Evolutionary conservation across 2,797 vertebrate genomes (phyloP), one percentile per base, ranked within the genome.

Genomic region (Zalophus californianus): DNA sequence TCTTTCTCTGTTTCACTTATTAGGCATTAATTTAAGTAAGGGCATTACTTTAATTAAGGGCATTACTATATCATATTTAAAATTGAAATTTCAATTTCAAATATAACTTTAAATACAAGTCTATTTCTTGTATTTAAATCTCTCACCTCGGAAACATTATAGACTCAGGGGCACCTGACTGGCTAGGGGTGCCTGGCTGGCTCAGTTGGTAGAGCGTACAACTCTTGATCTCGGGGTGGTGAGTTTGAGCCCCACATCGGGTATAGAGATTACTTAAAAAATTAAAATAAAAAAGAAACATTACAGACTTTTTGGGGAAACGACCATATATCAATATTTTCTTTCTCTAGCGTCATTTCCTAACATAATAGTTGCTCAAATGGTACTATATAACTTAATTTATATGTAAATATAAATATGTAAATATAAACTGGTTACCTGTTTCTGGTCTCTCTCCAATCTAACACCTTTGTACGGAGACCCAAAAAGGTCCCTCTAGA

Each of bases 1-100:
- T 87, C 16, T 91, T 86, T 48, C 77, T 84, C 25, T 86, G 32
- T 64, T 95, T 86, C 80, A 66, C 16, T 95, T 91, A 78, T 25
- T 64, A 86, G 20, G 4, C 20, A 52, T 32, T 38, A 8, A 44
- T 44, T 83, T 73, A 84, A 21, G 95, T 73, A 92, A 73, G 38
- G 10, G 20, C 16, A 48, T 32, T 38, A 44, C 60, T 29, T 85
- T 70, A 85, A 20, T 96, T 70, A 93, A 75, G 41, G 9, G 23
- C 10, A 60, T 88, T 54, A 21, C 73, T 77, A 14, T 44, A 54
- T 72, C 90, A 13, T 60, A 60, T 77, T 50, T 70, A 21, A 44
- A 68, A 68, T 68, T 38, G 38, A 38, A 38, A 38, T 38, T 38
- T 38, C 38, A 38, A 38, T 38, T 38, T 38, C 38, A 38, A 38